Evolutionary conservation across 2,888 invertebrate species (phyloP).

Genomic region (Deroplatys truncata): DNA sequence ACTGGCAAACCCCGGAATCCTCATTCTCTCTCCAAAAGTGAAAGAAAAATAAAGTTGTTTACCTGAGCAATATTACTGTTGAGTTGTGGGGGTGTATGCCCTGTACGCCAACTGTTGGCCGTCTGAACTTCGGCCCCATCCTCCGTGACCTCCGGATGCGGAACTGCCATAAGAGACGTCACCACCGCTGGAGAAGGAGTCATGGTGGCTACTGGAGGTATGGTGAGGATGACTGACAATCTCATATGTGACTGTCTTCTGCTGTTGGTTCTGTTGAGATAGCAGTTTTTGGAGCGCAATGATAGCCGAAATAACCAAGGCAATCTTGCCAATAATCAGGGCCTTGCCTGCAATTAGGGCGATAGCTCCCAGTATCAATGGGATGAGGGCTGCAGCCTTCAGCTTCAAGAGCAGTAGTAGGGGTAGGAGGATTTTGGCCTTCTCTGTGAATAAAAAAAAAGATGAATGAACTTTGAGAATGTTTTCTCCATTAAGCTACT

Average conservation of each 20-base stretch:
- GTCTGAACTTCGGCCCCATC: constrained; percentile 73
- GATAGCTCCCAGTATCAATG: constrained; percentile 73
- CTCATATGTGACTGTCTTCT: constrained; percentile 84
- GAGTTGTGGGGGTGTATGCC: constrained; percentile 50
- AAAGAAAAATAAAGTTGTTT: neutral
- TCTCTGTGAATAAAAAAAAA: constrained; percentile 43
- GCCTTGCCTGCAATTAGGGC: constrained; percentile 85
- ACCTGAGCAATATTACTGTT: neutral
- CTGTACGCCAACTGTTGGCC: constrained; percentile 77
- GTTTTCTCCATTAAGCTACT: too few relatives aligned
- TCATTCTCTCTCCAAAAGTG: neutral
- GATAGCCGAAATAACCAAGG: constrained; percentile 75
- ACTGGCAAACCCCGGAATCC: too few relatives aligned
- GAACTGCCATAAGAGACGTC: constrained; percentile 56
- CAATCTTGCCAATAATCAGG: constrained; percentile 77
- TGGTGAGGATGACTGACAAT: constrained; percentile 83
- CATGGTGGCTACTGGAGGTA: constrained; percentile 61
- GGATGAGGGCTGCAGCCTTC: constrained; percentile 75
- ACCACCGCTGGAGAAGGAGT: constrained; percentile 48
- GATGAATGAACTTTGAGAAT: too few relatives aligned
- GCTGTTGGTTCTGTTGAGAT: constrained; percentile 63
- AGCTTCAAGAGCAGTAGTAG: constrained; percentile 69
- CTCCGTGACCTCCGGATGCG: constrained; percentile 55
- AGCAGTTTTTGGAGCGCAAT: constrained; percentile 80
- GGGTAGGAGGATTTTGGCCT: constrained; percentile 75